Percentiles rank a stretch among this genome's conserved stretches.
These are phyloP conservation scores for Rhamphomyia laevipes DNA, from an alignment of 2,888 invertebrate species.

Conservation along the genomic window DNA sequence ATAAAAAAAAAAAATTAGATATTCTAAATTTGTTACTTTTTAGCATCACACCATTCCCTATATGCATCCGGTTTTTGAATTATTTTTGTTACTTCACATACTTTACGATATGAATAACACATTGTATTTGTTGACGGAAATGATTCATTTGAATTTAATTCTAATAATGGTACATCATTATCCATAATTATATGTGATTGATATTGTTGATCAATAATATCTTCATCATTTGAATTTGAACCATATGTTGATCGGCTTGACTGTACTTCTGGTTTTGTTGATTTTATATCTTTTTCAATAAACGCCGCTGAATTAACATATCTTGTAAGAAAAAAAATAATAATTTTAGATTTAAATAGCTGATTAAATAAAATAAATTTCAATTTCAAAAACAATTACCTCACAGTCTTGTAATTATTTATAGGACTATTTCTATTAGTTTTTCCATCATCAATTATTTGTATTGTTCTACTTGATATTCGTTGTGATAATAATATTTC, in stretches of 20 bases:
- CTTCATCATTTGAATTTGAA: conserved; percentile 2
- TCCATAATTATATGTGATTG: conserved; percentile 5
- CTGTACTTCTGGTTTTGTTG: conserved; percentile 8
- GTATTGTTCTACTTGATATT: conserved; percentile 13
- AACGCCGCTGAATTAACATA: conserved; percentile 21
- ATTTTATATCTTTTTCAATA: conserved; percentile 16
- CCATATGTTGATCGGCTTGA: conserved; percentile 2
- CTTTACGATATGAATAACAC: conserved; percentile 20
- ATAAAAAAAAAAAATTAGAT: not conserved
- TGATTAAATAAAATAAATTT: not conserved
- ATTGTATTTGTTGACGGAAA: conserved; percentile 19
- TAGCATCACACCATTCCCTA: conserved; percentile 28
- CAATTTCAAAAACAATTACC: not conserved
- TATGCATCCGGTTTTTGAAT: conserved; percentile 26
- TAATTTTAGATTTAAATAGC: not conserved
- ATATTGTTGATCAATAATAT: conserved; percentile 4
- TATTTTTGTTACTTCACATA: conserved; percentile 20
- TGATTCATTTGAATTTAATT: conserved; percentile 23
- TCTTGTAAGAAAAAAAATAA: conserved; percentile 10
- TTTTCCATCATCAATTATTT: not conserved
- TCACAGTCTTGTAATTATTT: conserved; percentile 10
- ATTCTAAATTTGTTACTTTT: conserved; percentile 16
- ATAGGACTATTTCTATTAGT: conserved; percentile 7
- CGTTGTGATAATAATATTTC: too few relatives aligned
- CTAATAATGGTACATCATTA: conserved; percentile 23